Conservation (phyloP, 2,888 invertebrate genomes). For the Sabatieria punctata region DNA sequence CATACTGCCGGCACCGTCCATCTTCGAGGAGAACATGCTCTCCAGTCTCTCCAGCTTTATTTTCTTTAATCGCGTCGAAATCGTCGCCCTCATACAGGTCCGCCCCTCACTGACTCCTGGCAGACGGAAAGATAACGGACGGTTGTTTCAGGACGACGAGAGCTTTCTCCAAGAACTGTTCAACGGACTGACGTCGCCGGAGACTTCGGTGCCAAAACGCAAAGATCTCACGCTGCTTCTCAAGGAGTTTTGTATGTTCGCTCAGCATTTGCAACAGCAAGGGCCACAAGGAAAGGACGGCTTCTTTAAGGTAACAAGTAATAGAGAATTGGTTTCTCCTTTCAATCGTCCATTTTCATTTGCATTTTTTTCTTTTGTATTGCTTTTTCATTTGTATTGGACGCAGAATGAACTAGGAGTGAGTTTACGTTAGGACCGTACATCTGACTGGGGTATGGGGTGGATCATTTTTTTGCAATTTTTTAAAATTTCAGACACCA, state of each 20-base stretch:
- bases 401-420: too few species aligned
- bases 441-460: too few species aligned
- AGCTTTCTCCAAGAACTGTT: conserved; percentile 87
- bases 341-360: too few species aligned
- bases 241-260: conserved; percentile 97
- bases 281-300: conserved; percentile 93
- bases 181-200: conserved; percentile 70
- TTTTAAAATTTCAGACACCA: too few species aligned
- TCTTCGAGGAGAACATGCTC: conserved; percentile 97
- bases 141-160: conserved; percentile 97
- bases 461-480: too few species aligned
- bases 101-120: too few species aligned
- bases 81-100: conserved; percentile 76
- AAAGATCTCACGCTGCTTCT: conserved; percentile 88
- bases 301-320: conserved; percentile 88
- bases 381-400: too few species aligned
- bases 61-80: conserved; percentile 99
- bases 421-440: too few species aligned
- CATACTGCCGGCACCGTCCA: conserved; percentile 90
- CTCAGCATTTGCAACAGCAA: conserved; percentile 92
- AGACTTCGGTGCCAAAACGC: conserved; percentile 62
- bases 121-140: too few species aligned
- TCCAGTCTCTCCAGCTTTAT: conserved; percentile 95
- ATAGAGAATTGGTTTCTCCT: too few species aligned
- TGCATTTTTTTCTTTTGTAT: too few species aligned